A percentile compares a stretch with the other conserved stretches of the same genome.
Evolutionary conservation across 2,797 vertebrate genomes (phyloP).

Genomic region (Pipistrellus nathusii): DNA sequence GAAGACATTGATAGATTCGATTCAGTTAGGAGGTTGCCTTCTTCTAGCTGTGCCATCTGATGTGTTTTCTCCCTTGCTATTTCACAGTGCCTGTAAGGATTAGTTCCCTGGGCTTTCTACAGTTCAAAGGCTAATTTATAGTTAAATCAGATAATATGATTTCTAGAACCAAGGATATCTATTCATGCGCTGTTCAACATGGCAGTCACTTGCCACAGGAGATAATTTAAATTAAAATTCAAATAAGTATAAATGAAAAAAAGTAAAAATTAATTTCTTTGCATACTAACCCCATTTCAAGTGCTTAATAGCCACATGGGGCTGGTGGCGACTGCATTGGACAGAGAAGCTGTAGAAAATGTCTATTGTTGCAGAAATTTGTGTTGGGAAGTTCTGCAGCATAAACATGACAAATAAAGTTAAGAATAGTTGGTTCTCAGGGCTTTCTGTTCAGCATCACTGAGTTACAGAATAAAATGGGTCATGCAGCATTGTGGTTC

Average conservation of each 20-base stretch:
- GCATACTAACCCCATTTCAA: neutral
- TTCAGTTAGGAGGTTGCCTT: neutral
- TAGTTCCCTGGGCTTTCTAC: neutral
- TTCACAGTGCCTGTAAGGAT: neutral
- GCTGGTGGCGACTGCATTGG: neutral
- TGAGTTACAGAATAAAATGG: neutral
- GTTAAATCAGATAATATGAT: neutral
- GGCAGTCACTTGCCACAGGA: neutral
- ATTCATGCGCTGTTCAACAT: neutral
- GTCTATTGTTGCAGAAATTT: neutral
- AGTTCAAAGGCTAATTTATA: constrained; percentile 1
- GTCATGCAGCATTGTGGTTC: neutral
- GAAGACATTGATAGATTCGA: neutral
- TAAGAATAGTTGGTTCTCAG: neutral
- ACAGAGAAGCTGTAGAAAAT: neutral
- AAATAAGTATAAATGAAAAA: constrained; percentile 6
- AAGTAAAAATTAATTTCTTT: constrained; percentile 5
- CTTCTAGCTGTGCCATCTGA: neutral
- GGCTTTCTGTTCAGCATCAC: neutral
- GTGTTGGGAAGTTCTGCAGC: neutral
- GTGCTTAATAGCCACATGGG: neutral
- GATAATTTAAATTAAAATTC: constrained; percentile 11
- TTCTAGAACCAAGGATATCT: neutral
- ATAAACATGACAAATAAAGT: neutral
- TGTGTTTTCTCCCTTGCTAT: neutral